Base-by-base conservation (phyloP, 2,113 vertebrate genomes). In the Limnothrissa miodon region DNA sequence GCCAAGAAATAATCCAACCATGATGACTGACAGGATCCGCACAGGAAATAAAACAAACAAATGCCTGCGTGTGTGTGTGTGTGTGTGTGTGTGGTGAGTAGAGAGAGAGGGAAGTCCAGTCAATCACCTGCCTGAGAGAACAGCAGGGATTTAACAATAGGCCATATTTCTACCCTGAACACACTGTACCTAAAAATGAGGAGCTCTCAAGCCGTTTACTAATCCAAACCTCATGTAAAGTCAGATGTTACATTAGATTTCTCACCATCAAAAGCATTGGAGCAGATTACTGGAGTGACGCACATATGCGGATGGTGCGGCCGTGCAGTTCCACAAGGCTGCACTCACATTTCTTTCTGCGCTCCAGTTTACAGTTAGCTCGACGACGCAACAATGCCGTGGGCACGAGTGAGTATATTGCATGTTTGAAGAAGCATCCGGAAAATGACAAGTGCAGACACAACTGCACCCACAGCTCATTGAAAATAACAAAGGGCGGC, bases 1-100 rank as follows among this genome's bases (percentile, higher is more conserved):
- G 2, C 29, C 25, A 74, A 19, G 29, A 74, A 74, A 74, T 74
- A 33, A 74, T 74, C 66, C 66, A 74, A 74, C 66, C 66, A 74
- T 74, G 66, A 74, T 15, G 4, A 29, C 66, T 36, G 66, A 74
- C 66, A 33, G 33, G 36, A 74, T 74, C 66, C 10, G 66, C 29
- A 74, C 66, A 17, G 66, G 66, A 15, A 56, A 56, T 56, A 56
- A 56, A 56, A 56, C 21, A n/a, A 56, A 56, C 51, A 56, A 56
- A 56, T 56, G 51, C 51, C 19, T 56, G 66, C 17, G 29, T 36
- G 62, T 70, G 1, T 17, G 62, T 70, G 29, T 13, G 62, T 33
- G 62, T 33, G 62, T 33, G 29, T 13, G 62, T 10, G 25, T 4
- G 62, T 21, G 3, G 59, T 8, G n/a, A 29, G 59, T 25, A 62